Percentiles rank a stretch among this genome's conserved stretches.
Conservation (phyloP, 1,140 invertebrate species). For the Diprion similis region DNA sequence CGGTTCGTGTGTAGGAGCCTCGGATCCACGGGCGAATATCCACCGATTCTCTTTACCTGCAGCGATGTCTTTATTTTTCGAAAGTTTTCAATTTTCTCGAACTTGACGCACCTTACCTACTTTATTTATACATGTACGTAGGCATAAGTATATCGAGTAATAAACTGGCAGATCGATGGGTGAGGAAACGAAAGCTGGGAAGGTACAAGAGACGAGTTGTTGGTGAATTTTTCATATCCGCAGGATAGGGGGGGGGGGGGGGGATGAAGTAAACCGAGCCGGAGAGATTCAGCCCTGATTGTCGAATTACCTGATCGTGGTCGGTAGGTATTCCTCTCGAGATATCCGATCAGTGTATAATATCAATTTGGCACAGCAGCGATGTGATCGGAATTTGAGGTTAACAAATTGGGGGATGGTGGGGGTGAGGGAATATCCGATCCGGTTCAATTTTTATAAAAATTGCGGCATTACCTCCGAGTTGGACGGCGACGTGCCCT, state of each 20-base stretch:
- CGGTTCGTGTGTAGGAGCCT: too few relatives aligned
- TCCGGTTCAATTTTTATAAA: neutral
- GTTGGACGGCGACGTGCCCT: neutral
- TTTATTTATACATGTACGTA: neutral
- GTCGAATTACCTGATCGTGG: neutral
- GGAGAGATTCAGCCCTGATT: neutral
- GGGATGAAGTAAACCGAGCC: too few relatives aligned
- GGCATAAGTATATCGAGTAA: too few relatives aligned
- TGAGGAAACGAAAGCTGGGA: neutral
- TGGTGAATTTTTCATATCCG: neutral
- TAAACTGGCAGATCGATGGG: neutral
- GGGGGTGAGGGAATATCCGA: neutral
- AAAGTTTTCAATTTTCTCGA: neutral
- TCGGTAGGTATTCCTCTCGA: neutral
- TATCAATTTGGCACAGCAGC: neutral
- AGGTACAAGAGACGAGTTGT: neutral
- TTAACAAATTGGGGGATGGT: neutral
- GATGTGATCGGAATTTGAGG: slow-evolving; percentile 2
- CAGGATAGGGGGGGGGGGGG: too few relatives aligned
- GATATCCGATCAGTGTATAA: neutral
- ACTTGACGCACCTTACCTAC: neutral
- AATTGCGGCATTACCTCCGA: neutral
- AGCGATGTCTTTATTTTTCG: neutral
- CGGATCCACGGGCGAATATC: neutral
- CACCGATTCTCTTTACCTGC: neutral